Conservation (phyloP, 2,888 invertebrate genomes). For the Pollenia angustigena region DNA sequence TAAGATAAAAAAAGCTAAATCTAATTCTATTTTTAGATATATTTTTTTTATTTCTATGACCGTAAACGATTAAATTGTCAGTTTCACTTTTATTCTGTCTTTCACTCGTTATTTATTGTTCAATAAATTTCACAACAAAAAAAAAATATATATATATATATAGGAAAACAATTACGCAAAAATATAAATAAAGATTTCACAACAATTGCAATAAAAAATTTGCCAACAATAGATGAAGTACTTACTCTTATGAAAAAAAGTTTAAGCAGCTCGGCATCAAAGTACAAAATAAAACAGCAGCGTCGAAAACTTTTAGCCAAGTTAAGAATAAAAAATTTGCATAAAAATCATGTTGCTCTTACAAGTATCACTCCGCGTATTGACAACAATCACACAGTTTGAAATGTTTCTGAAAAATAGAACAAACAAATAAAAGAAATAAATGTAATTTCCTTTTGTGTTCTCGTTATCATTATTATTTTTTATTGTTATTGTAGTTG, state of each 20-base stretch:
- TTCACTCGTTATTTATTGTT: conserved; percentile 27
- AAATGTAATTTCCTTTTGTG: conserved; percentile 49
- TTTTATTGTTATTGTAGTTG: conserved; percentile 37
- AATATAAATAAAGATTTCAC: conserved; percentile 23
- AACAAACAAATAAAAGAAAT: conserved; percentile 56
- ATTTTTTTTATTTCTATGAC: not conserved
- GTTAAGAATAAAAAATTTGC: conserved; percentile 46
- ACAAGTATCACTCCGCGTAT: conserved; percentile 22
- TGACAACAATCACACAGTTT: conserved; percentile 44
- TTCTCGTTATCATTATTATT: conserved; percentile 38
- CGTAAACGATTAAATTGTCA: conserved; percentile 4
- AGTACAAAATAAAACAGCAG: conserved; percentile 4
- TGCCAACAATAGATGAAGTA: conserved; percentile 48
- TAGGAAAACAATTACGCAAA: conserved; percentile 6
- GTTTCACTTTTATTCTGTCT: not conserved
- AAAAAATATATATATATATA: not conserved
- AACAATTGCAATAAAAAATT: conserved; percentile 46
- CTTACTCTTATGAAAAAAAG: conserved; percentile 44
- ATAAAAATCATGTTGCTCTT: conserved; percentile 56
- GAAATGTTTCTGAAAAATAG: conserved; percentile 32
- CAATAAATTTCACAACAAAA: conserved; percentile 11
- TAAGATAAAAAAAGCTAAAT: too few relatives aligned
- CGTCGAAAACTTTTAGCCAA: conserved; percentile 35
- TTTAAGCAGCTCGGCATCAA: conserved; percentile 2
- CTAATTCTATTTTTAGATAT: not conserved